Conservation (phyloP, 2,888 invertebrate genomes). For the Agriopis aurantiaria region DNA sequence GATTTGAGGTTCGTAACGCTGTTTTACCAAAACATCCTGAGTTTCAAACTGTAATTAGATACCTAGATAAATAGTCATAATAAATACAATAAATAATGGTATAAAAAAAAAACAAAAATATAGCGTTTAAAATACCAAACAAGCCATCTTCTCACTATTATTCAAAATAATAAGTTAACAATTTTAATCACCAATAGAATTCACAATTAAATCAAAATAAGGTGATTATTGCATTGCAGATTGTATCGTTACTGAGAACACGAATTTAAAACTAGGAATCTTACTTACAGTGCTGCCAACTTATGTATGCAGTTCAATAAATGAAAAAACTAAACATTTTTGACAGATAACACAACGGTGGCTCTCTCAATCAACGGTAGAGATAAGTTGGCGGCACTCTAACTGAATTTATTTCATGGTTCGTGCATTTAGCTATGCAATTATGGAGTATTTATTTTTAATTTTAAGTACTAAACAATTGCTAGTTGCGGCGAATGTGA, state of each 20-base stretch:
- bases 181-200: constrained; percentile 34
- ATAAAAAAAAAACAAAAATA: too few relatives aligned
- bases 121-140: constrained; percentile 7
- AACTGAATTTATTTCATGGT: constrained; percentile 72
- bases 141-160: not conserved
- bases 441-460: constrained; percentile 62
- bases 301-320: not conserved
- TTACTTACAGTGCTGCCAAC: constrained; percentile 8
- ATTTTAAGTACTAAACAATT: constrained; percentile 63
- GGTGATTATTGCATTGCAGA: constrained; percentile 32
- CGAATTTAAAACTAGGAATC: constrained; percentile 45
- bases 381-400: constrained; percentile 20
- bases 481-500: constrained; percentile 40
- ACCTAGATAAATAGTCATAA: too few relatives aligned
- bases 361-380: not conserved
- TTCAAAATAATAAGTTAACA: constrained; percentile 12
- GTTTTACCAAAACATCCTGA: not conserved
- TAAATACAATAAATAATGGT: too few relatives aligned
- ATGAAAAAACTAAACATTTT: not conserved
- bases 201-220: constrained; percentile 35
- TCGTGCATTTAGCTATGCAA: constrained; percentile 63
- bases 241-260: constrained; percentile 31
- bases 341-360: not conserved
- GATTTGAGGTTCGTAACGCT: too few relatives aligned
- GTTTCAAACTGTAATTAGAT: too few relatives aligned